Conservation (phyloP, 2,113 vertebrate species). For the Sclerurus mexicanus region DNA sequence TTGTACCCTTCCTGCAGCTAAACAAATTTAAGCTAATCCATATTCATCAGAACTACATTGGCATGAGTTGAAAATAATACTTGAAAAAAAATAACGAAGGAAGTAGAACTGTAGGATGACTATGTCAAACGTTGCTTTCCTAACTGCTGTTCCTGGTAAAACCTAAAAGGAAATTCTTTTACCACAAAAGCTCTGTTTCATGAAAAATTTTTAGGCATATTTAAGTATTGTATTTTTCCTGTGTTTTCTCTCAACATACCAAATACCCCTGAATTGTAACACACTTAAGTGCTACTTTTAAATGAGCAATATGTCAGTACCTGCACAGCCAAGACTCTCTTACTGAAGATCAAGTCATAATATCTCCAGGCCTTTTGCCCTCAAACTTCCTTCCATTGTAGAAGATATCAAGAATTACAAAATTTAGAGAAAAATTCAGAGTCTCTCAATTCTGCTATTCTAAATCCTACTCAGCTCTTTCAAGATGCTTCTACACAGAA, state of each 20-base stretch:
- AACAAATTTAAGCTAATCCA: neutral
- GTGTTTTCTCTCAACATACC: neutral
- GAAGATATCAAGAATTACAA: neutral
- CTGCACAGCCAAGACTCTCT: neutral
- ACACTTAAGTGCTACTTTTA: neutral
- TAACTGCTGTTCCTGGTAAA: neutral
- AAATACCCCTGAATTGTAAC: neutral
- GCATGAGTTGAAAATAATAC: neutral
- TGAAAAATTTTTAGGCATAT: neutral
- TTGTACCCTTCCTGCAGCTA: neutral
- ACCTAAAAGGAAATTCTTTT: neutral
- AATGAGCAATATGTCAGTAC: neutral
- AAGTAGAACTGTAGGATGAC: neutral
- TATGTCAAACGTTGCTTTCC: neutral
- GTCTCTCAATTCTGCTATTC: neutral
- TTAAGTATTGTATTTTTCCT: neutral
- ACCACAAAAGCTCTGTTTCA: neutral
- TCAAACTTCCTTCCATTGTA: neutral
- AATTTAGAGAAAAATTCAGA: neutral
- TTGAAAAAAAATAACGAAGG: neutral
- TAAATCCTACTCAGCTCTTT: neutral
- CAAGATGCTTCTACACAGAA: neutral
- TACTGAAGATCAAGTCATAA: neutral
- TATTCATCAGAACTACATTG: neutral
- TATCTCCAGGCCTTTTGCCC: neutral